Evolutionary conservation across 2,888 invertebrate genomes (phyloP), one percentile per base, ranked within the genome.

Genomic region (Agonopterix subpropinquella): DNA sequence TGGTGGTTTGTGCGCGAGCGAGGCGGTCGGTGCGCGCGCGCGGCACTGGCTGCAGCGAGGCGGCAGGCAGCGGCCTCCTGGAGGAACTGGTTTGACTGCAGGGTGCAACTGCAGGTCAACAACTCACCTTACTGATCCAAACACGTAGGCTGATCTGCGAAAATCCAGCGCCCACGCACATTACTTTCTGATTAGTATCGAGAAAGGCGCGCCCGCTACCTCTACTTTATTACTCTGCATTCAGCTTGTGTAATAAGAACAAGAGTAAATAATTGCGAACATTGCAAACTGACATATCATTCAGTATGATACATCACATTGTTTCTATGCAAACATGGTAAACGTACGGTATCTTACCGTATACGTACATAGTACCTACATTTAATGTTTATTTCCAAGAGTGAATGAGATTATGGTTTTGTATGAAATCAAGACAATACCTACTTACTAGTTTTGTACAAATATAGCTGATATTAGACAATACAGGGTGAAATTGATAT

Each of bases 131-230:
- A 70, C 66, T 73, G 77, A 77, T 74, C 77, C 74, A 73, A 77
- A 73, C 80, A 81, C 77, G 78, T 74, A 77, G 73, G 73, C 67
- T 66, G 76, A 80, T 81, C 78, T 70, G 77, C 80, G 70, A 78
- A 77, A 75, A 78, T 74, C 67, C 63, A 56, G 61, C 73, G 62
- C 75, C 76, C 67, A 77, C 77, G 67, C 68, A 59, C 63, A 56
- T 66, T 62, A 70, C 73, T 70, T 69, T 72, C 71, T 70, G 73
- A 73, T 74, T 67, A 69, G 65, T 63, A 72, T 73, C 68, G 63
- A 45, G 60, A 61, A 63, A 54, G 53, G 57, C 45, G 52, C 43
- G 47, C 46, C 45, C 45, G 53, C 55, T 52, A 55, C 55, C 53
- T 49, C 50, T 42, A 51, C 44, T 53, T 53, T 51, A 54, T 50